These are phyloP conservation scores for Pterocles orientalis DNA, from an alignment of 2,113 vertebrate species.

Conservation along the genomic window DNA sequence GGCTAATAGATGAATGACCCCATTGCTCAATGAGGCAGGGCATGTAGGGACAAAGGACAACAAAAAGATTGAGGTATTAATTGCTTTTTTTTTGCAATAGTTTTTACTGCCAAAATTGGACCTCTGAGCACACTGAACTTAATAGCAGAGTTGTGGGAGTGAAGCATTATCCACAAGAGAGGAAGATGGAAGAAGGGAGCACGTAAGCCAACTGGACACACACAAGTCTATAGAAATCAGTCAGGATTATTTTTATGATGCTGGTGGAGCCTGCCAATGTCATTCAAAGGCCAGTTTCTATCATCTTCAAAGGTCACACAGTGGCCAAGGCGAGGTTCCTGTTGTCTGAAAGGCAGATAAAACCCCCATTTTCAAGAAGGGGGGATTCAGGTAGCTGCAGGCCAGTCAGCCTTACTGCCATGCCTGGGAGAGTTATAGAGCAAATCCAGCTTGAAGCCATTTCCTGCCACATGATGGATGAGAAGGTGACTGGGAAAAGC, in stretches of 20 bases:
- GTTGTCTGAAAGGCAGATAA: background rate
- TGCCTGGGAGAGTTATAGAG: background rate
- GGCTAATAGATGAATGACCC: background rate
- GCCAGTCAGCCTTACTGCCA: background rate
- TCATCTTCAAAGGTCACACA: background rate
- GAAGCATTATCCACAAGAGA: background rate
- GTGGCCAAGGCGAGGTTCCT: background rate
- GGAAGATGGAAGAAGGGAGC: background rate
- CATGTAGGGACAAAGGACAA: background rate
- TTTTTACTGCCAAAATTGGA: background rate
- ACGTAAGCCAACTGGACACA: background rate
- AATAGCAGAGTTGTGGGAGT: background rate
- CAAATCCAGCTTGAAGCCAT: background rate
- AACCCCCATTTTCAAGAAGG: background rate
- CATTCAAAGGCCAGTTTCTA: background rate
- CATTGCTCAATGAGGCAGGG: background rate
- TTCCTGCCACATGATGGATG: background rate
- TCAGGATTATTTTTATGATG: background rate
- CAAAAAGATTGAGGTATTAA: background rate
- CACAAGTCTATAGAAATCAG: background rate
- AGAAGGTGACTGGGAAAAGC: background rate
- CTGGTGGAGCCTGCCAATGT: background rate
- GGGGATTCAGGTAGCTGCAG: background rate
- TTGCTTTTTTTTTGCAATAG: background rate
- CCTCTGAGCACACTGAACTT: background rate